These are phyloP conservation scores for Galeruca laticollis DNA, from an alignment of 2,888 invertebrate species.

Conservation along the genomic window DNA sequence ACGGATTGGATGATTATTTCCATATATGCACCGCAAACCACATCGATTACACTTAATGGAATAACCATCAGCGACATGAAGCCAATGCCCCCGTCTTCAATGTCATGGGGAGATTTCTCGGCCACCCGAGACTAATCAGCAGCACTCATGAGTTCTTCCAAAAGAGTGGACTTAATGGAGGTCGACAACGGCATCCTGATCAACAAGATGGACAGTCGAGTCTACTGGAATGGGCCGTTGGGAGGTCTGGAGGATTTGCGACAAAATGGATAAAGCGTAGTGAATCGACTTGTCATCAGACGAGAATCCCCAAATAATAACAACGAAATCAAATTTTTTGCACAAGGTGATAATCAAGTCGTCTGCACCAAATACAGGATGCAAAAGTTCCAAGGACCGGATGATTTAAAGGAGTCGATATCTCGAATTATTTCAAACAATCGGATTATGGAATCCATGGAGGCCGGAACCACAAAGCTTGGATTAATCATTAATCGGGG, in stretches of 20 bases:
- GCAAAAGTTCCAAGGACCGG: no score
- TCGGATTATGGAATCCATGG: no score
- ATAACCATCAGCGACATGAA: background rate
- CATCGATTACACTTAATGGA: background rate
- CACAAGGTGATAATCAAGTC: no score
- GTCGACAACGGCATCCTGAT: no score
- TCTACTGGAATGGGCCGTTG: background rate
- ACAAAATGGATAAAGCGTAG: no score
- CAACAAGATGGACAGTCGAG: no score
- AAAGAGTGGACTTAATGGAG: background rate
- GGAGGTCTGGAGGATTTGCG: background rate
- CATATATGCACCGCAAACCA: background rate
- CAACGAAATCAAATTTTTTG: no score
- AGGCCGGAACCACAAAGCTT: background rate
- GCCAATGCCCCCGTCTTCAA: background rate
- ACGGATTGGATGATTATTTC: background rate
- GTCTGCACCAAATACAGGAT: no score
- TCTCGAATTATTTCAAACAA: no score
- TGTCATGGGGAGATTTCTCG: background rate
- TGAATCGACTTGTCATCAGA: background rate
- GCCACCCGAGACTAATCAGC: background rate
- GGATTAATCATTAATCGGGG: no score
- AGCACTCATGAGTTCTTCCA: background rate
- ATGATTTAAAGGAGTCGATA: no score
- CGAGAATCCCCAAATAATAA: background rate